These are phyloP conservation scores for Oophaga sylvatica DNA, from an alignment of 2,797 vertebrate species.

Conservation along the genomic window DNA sequence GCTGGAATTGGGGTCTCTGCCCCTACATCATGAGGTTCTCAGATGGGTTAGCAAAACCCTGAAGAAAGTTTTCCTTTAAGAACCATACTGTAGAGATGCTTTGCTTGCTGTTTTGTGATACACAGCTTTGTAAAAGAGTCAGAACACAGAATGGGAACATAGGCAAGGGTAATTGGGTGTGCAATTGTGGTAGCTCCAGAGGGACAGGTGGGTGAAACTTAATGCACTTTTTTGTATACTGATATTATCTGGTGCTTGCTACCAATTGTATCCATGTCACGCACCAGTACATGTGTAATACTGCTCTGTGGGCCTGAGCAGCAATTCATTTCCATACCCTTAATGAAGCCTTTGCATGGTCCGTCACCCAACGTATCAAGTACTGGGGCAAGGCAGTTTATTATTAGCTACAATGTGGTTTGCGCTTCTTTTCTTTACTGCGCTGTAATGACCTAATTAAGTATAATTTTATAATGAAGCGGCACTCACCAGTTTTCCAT, in stretches of 20 bases:
- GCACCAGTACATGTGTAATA: not conserved
- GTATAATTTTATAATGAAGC: conserved; percentile 21
- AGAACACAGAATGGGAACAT: too few relatives aligned
- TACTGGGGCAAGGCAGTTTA: not conserved
- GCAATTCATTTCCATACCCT: not conserved
- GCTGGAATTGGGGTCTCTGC: too few relatives aligned
- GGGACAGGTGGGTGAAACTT: too few relatives aligned
- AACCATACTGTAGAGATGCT: too few relatives aligned
- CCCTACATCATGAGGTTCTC: too few relatives aligned
- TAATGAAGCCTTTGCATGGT: not conserved
- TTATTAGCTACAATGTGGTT: conserved; percentile 21
- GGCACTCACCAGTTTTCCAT: conserved; percentile 3
- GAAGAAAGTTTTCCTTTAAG: too few relatives aligned
- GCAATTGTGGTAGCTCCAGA: too few relatives aligned
- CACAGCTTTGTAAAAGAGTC: too few relatives aligned
- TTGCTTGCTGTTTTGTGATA: too few relatives aligned
- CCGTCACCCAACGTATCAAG: not conserved
- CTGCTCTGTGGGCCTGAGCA: not conserved
- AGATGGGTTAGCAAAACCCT: too few relatives aligned
- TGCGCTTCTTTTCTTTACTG: not conserved
- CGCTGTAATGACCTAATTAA: conserved; percentile 31
- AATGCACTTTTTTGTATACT: not conserved
- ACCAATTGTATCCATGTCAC: not conserved
- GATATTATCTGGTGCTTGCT: not conserved
- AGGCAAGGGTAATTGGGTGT: too few relatives aligned